Base-by-base conservation (phyloP, 53 echinoderm and acorn worm species). In the Holothuria leucospilota region DNA sequence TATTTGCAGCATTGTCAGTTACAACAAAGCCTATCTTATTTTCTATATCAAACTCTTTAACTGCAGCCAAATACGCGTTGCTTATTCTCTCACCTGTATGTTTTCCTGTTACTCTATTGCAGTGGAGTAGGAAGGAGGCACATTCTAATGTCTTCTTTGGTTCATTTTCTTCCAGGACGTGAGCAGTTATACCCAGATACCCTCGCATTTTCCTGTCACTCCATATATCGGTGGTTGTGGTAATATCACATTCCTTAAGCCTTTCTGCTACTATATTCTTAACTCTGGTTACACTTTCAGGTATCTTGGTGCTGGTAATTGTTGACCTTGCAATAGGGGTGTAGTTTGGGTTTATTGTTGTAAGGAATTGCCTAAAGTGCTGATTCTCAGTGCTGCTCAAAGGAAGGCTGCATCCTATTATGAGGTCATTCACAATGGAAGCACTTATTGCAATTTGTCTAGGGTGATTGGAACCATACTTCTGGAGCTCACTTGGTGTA, bases 131-230 rank as follows among this genome's bases (percentile, higher is more conserved):
- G 3, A 52, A 26, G 7, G 85, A 68, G 4, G 8, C 10, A 5
- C 69, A 71, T 14, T 65, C 84, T 16, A 66, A 67, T 6, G 15
- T 42, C 68, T 14, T 16, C 21, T 64, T 64, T 13, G 1, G 66
- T 27, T 51, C 49, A 69, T 69, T 23, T 46, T 69, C 29, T 26
- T 20, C 58, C 15, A 85, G 13, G 0, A 51, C 18, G 58, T 85
- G 85, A 8, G 85, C 85, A 8, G 85, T 85, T 2, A 85, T 52
- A 18, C 85, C 85, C 5, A 85, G 40, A 59, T 68, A 85, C 6
- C 46, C 18, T 56, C 85, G 1, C 85, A 85, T 70, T 2, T 20
- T 85, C 11, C 85, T 66, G 51, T 70, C 85, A 6, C 71, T 46
- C 85, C 85, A 85, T 2, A 85, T 70, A 58, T 85, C 85, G 0